Conservation (phyloP, 2,888 invertebrate genomes). For the Deilephila elpenor region DNA sequence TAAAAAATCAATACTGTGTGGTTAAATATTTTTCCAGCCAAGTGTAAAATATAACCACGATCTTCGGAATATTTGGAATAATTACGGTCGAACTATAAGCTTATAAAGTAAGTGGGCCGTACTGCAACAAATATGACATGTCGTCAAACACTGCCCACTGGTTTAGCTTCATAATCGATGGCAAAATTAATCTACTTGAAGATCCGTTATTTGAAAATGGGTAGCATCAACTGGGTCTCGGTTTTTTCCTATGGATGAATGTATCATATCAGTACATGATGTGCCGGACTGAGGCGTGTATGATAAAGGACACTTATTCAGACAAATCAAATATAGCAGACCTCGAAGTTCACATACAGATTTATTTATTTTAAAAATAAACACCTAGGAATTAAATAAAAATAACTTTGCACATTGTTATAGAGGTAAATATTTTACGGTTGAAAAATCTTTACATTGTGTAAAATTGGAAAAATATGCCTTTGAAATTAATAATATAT, state of each 20-base stretch:
- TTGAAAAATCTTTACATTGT: no score
- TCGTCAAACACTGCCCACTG: constrained; percentile 32
- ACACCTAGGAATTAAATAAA: background rate
- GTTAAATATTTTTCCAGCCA: background rate
- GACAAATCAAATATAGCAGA: constrained; percentile 3
- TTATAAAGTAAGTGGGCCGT: background rate
- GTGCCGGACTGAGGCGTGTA: constrained; percentile 6
- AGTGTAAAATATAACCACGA: no score
- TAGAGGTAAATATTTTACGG: no score
- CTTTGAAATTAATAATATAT: no score
- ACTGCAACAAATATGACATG: background rate
- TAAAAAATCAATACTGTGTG: background rate
- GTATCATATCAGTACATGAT: constrained; percentile 35
- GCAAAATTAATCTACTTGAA: constrained; percentile 60
- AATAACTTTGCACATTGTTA: no score
- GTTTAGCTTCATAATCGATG: constrained; percentile 57
- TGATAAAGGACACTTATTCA: constrained; percentile 10
- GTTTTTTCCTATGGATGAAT: constrained; percentile 61
- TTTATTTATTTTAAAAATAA: background rate
- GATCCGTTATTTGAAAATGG: constrained; percentile 63
- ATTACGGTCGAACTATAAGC: background rate
- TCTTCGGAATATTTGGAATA: background rate
- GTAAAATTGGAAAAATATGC: no score
- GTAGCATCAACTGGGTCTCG: constrained; percentile 53
- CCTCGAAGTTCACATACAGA: background rate